Percentiles rank a stretch among this genome's conserved stretches.
These are phyloP conservation scores for Saimiri boliviensis DNA, from an alignment of 2,113 vertebrate species.

Conservation along the genomic window DNA sequence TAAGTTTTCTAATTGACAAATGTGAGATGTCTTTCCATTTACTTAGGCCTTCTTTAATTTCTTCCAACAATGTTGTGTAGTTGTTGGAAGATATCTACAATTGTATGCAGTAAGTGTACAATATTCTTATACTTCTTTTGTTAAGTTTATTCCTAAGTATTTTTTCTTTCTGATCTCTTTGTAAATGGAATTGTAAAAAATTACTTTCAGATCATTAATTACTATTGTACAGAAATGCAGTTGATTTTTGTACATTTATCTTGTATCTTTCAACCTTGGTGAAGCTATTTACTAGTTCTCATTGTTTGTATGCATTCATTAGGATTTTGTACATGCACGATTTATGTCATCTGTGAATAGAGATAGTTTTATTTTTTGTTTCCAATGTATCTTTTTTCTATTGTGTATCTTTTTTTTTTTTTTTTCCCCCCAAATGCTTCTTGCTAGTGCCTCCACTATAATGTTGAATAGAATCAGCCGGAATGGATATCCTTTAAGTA, in stretches of 20 bases:
- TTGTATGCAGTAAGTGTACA: neutral
- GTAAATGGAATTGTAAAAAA: neutral
- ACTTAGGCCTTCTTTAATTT: neutral
- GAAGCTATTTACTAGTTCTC: neutral
- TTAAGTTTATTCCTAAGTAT: conserved; percentile 21
- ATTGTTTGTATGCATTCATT: neutral
- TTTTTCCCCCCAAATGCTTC: neutral
- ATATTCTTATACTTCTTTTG: neutral
- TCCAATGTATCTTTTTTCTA: neutral
- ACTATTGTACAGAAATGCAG: neutral
- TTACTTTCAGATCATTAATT: neutral
- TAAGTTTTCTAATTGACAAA: neutral
- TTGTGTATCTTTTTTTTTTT: conserved; percentile 21
- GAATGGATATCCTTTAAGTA: conserved; percentile 4
- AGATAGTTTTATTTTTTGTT: neutral
- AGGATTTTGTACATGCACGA: neutral
- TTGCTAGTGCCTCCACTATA: neutral
- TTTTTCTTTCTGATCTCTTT: neutral
- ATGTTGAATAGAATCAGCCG: conserved; percentile 12
- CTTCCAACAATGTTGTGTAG: neutral
- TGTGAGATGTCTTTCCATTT: neutral
- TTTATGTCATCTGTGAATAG: neutral
- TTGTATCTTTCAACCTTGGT: neutral
- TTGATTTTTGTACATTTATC: conserved; percentile 18
- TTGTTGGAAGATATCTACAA: neutral